Base-by-base conservation (phyloP, 2,113 vertebrate genomes). In the Gobiocypris rarus region DNA sequence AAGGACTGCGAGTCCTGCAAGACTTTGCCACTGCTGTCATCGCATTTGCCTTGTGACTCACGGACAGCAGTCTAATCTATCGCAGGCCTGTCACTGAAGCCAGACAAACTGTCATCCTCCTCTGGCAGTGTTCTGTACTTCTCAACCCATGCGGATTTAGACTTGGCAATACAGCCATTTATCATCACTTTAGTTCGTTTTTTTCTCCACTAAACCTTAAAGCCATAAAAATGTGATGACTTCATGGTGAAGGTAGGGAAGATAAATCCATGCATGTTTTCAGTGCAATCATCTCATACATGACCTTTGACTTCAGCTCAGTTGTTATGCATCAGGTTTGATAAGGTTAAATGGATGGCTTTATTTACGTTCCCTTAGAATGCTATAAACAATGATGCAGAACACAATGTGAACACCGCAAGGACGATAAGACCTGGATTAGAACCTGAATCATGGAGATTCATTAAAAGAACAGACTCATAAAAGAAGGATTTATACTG, bases 1-100 rank as follows among this genome's bases (percentile, higher is more conserved):
- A 26, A 82, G 26, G 22, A 56, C 65, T 59, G 54, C 59, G 69
- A 56, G 58, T 85, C 81, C 61, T 59, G 81, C 81, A 82, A 86
- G 81, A 87, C 83, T 86, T 65, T 38, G 76, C 48, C 85, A 10
- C 31, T 81, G 84, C 75, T 86, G 87, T 81, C 84, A 26, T 31
- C 41, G 81, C 76, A 74, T 84, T 58, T 76, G 74, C 71, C 17
- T 34, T 69, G 69, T 89, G 90, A 92, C 84, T 91, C 90, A 86
- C 45, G 34, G 6, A 38, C 48, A 76, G 43, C 74, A 41, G 70
- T 67, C 65, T 85, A 56, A 74, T 63, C 58, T 70, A 50, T 34
- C 13, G 58, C 83, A 88, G 77, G 75, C 54, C 74, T 78, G 58
- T 78, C n/a, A 28, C 31, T 31, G 59, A 4, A 10, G 45, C 63